A percentile compares a stretch with the other conserved stretches of the same genome.
Evolutionary conservation across 2,113 vertebrate genomes (phyloP).

Genomic region (Sisor rabdophorus): DNA sequence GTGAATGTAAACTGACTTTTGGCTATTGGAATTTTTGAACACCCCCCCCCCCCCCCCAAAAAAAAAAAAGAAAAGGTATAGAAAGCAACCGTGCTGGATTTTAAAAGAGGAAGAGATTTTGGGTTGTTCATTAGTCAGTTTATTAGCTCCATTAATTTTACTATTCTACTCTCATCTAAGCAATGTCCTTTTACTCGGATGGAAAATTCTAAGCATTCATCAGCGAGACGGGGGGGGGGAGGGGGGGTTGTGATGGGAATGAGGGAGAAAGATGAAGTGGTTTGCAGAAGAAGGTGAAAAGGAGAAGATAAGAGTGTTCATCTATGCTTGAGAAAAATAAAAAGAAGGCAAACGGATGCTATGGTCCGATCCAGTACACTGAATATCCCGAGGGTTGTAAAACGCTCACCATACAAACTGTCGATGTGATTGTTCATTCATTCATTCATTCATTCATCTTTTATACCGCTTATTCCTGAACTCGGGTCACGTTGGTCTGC

Average conservation of each 20-base stretch:
- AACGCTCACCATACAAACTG: not conserved
- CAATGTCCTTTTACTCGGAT: conserved; percentile 27
- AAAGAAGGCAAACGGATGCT: not conserved
- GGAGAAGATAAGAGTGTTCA: not conserved
- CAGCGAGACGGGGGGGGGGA: not conserved
- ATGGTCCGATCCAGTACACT: not conserved
- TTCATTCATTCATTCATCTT: too few relatives aligned
- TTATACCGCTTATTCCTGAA: too few relatives aligned
- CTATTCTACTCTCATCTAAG: conserved; percentile 27
- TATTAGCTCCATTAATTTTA: conserved; percentile 27
- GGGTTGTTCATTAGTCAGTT: conserved; percentile 24
- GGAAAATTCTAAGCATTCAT: conserved; percentile 20
- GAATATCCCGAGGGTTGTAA: not conserved
- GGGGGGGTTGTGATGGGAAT: conserved; percentile 46
- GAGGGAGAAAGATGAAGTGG: conserved; percentile 26
- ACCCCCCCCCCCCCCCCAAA: too few relatives aligned
- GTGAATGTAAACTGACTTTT: too few relatives aligned
- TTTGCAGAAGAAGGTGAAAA: not conserved
- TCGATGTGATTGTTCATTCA: too few relatives aligned
- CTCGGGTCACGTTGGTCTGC: too few relatives aligned
- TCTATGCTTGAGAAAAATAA: not conserved
- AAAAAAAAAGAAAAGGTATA: not conserved
- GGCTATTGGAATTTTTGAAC: too few relatives aligned
- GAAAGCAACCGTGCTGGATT: not conserved
- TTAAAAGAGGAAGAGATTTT: not conserved